Evolutionary conservation across 2,888 invertebrate genomes (phyloP).

Genomic region (Drosophila stalkeri): DNA sequence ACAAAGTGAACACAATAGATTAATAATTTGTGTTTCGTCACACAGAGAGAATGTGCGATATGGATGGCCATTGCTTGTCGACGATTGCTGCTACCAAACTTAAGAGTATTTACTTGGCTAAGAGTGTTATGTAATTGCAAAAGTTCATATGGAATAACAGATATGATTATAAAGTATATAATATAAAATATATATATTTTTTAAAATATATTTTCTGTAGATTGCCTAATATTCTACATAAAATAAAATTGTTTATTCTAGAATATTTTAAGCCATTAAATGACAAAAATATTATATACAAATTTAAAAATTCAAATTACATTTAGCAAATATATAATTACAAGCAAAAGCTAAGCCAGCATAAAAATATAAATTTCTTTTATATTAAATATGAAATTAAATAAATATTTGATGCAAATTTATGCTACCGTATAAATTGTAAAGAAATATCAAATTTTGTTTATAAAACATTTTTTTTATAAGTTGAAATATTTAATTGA

Average conservation of each 20-base stretch:
- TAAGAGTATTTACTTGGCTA: background rate
- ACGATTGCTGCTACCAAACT: background rate
- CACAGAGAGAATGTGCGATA: constrained; percentile 4
- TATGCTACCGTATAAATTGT: background rate
- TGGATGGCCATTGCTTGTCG: background rate
- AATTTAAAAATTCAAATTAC: no score
- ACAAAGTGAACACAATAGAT: constrained; percentile 24
- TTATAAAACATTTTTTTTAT: background rate
- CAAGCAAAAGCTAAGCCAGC: no score
- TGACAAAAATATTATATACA: background rate
- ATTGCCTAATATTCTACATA: background rate
- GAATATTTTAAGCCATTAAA: background rate
- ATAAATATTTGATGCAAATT: no score
- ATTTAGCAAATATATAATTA: no score
- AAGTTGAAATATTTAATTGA: background rate
- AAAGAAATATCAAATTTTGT: background rate
- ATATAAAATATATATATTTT: background rate
- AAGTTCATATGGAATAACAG: background rate
- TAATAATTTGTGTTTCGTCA: constrained; percentile 12
- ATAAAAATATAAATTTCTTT: no score
- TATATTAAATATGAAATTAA: no score
- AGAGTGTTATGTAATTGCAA: background rate
- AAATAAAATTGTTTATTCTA: background rate
- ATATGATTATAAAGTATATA: background rate
- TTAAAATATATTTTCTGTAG: background rate